Conservation (phyloP, 2,888 invertebrate genomes). For the Ganaspis brasiliensis region DNA sequence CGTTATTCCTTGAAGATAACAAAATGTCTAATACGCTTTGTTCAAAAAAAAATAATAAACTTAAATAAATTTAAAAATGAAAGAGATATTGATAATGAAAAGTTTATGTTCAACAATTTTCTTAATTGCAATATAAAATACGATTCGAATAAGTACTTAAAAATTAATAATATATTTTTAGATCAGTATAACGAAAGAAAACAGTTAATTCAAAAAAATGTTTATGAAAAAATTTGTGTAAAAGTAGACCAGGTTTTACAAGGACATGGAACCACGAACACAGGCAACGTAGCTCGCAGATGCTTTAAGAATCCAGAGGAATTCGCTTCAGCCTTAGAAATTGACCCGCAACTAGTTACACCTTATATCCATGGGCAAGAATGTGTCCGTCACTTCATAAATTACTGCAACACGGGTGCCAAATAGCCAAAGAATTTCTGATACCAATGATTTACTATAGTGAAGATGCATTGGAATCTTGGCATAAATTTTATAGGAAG, state of each 20-base stretch:
- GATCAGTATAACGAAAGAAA: slow-evolving; percentile 26
- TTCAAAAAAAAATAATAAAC: too few species aligned
- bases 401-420: not conserved
- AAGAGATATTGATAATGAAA: too few species aligned
- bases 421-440: not conserved
- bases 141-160: too few species aligned
- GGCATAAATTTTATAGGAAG: not conserved
- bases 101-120: too few species aligned
- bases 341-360: slow-evolving; percentile 11
- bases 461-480: not conserved
- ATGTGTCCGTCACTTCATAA: not conserved
- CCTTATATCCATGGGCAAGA: not conserved
- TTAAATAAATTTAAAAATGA: too few species aligned
- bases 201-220: slow-evolving; percentile 5
- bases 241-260: not conserved
- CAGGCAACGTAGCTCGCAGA: slow-evolving; percentile 32
- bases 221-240: slow-evolving; percentile 25
- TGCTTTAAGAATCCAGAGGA: slow-evolving; percentile 22
- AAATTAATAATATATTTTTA: not conserved
- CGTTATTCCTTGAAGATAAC: too few species aligned
- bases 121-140: too few species aligned
- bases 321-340: slow-evolving; percentile 25
- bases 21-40: too few species aligned
- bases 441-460: not conserved
- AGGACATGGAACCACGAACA: slow-evolving; percentile 39